A percentile compares a stretch with the other conserved stretches of the same genome.
Evolutionary conservation across 2,888 invertebrate genomes (phyloP).

Genomic region (Pristionchus fissidentatus): DNA sequence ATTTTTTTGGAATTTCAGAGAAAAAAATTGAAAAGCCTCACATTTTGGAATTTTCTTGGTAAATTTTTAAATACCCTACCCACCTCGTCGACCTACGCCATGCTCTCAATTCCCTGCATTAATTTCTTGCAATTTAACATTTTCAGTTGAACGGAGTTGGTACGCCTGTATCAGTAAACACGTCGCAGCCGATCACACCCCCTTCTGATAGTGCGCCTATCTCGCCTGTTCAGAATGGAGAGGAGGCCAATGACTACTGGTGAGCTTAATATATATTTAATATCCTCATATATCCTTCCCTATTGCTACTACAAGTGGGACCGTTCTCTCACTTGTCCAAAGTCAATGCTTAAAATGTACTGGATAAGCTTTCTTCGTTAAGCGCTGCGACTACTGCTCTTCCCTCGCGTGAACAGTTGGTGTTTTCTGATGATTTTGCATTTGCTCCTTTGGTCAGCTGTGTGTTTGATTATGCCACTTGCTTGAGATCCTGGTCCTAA

Average conservation of each 20-base stretch:
- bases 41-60: too few species aligned
- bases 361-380: conserved; percentile 42
- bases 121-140: not conserved
- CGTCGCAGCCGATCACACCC: conserved; percentile 5
- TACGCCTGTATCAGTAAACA: not conserved
- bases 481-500: not conserved
- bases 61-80: too few species aligned
- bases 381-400: conserved; percentile 44
- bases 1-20: too few species aligned
- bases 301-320: not conserved
- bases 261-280: not conserved
- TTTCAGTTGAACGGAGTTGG: conserved; percentile 40
- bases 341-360: conserved; percentile 8
- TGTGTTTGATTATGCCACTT: conserved; percentile 25
- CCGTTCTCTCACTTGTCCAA: not conserved
- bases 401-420: conserved; percentile 44
- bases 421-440: conserved; percentile 40
- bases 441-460: conserved; percentile 33
- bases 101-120: not conserved
- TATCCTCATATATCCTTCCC: not conserved
- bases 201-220: conserved; percentile 36
- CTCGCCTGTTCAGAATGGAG: conserved; percentile 44
- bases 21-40: too few species aligned
- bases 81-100: too few species aligned
- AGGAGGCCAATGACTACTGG: conserved; percentile 45